Base-by-base conservation (phyloP, 1,140 invertebrate genomes). In the Diachasmimorpha longicaudata region DNA sequence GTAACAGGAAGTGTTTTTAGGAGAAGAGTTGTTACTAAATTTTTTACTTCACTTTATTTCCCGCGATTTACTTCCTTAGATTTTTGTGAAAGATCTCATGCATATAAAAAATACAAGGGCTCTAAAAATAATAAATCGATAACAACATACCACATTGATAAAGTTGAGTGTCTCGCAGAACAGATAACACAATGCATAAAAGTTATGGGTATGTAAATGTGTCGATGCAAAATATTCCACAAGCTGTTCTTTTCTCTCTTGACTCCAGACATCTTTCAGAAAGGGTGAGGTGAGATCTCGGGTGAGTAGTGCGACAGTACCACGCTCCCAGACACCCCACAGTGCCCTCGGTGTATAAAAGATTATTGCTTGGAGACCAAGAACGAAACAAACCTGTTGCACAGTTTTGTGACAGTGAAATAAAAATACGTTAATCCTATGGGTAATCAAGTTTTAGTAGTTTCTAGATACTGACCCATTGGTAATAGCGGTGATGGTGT, bases 91-190 rank as follows among this genome's bases (percentile, higher is more conserved):
- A 31, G 31, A 31, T 31, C 31, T 31, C 31, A 31, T 31, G 2
- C 31, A 6, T 31, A 31, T 31, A 6, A 2, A 31, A 31, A 31
- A 31, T 31, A 2, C n/a, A 6, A 52, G 14, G 1, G 19, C 13
- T 52, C 14, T 16, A 6, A 52, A 39, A 39, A 8, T 36, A 9
- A n/a, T 14, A 2, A 19, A 72, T 23, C 48, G 16, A 25, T 46
- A 31, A 31, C 31, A 31, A 71, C 78, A 76, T 78, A 90, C 81
- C 52, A 92, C 91, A 87, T 94, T 95, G 4, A 89, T 48, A 69
- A 95, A 90, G 83, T 95, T 95, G 14, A 95, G 86, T 13, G 94
- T 69, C 85, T 96, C 94, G 84, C 94, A 95, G 31, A 94, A 84
- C 16, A 93, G 90, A 84, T 92, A 95, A 68, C 92, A 90, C 36